Evolutionary conservation across 1,140 invertebrate species (phyloP).

Genomic region (Trachymyrmex septentrionalis): DNA sequence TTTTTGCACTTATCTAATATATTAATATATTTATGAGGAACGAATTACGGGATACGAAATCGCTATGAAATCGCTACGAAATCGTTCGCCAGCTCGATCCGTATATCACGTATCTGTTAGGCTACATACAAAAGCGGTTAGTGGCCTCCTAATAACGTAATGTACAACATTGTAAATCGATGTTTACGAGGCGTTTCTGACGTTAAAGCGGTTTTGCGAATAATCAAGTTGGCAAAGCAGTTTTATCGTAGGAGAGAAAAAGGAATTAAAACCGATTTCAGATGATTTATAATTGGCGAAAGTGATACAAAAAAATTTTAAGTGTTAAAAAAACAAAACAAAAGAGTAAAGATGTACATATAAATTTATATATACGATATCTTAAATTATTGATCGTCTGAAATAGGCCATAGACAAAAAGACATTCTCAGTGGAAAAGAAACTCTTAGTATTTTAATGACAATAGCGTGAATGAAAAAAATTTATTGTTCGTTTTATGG

Average conservation of each 20-base stretch:
- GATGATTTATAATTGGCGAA: constrained; percentile 19
- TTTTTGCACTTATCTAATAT: too few relatives aligned
- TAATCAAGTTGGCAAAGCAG: not conserved
- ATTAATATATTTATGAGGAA: not conserved
- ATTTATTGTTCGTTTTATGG: constrained; percentile 28
- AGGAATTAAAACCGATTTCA: constrained; percentile 8
- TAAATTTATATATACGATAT: constrained; percentile 15
- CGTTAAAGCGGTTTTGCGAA: constrained; percentile 21
- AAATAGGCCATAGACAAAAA: not conserved
- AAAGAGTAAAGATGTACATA: constrained; percentile 14
- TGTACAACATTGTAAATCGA: constrained; percentile 48
- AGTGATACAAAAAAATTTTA: not conserved
- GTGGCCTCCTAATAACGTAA: constrained; percentile 53
- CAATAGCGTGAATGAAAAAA: constrained; percentile 40
- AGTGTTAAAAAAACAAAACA: not conserved
- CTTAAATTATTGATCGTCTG: constrained; percentile 19
- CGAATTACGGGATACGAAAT: not conserved
- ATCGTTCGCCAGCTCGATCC: constrained; percentile 35
- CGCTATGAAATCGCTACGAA: constrained; percentile 14
- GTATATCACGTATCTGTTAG: constrained; percentile 55
- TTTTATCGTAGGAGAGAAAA: constrained; percentile 10
- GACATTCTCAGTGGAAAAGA: not conserved
- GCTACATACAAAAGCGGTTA: constrained; percentile 22
- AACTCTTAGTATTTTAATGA: constrained; percentile 59
- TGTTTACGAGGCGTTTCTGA: constrained; percentile 29